These are phyloP conservation scores for Eugnorisma glareosa DNA, from an alignment of 2,888 invertebrate species.

Conservation along the genomic window DNA sequence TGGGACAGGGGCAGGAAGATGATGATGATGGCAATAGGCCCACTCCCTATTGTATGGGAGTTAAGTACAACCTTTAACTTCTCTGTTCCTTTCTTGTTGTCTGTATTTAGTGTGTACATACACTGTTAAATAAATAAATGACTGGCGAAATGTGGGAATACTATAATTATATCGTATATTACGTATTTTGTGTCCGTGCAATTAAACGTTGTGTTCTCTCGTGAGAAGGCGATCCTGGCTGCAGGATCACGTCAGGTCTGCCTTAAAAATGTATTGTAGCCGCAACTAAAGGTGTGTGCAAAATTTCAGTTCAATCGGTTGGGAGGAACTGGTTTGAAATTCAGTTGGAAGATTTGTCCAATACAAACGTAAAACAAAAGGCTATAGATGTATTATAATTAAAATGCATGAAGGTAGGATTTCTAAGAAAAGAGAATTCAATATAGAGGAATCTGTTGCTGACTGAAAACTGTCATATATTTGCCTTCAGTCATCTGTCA, in stretches of 20 bases:
- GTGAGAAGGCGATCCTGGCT: background rate
- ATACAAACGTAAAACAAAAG: background rate
- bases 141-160: background rate
- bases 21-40: background rate
- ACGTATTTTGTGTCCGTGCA: background rate
- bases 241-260: background rate
- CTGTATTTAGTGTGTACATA: too few species aligned
- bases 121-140: background rate
- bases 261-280: background rate
- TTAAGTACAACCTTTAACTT: too few species aligned
- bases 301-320: background rate
- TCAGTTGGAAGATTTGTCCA: background rate
- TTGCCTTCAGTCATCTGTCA: background rate
- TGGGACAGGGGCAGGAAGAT: too few species aligned
- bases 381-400: background rate
- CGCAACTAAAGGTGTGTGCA: background rate
- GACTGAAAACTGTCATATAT: constrained; percentile 22
- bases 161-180: too few species aligned
- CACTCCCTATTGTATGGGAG: background rate
- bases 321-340: background rate
- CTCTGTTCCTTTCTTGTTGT: too few species aligned
- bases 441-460: background rate
- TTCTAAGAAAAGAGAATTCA: background rate
- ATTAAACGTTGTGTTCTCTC: background rate
- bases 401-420: background rate